Conservation (phyloP, 37 sponge, comb jelly and placozoan species). For the Spongilla lacustris region DNA sequence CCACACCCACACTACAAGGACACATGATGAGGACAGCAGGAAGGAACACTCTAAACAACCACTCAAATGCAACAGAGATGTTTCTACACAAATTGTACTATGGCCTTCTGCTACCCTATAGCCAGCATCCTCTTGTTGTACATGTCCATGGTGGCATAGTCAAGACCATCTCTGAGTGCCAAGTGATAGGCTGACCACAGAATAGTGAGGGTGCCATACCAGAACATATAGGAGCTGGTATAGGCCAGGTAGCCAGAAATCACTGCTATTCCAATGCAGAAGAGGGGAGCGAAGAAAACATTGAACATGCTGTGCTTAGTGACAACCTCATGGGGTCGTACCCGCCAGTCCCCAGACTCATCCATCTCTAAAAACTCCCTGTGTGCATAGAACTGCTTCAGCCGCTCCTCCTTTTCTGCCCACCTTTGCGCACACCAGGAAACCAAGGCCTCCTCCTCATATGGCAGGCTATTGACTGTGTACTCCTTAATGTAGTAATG, state of each 20-base stretch:
- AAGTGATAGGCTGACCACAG: neutral
- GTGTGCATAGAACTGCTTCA: conserved; percentile 67
- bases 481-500: conserved; percentile 69
- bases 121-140: neutral
- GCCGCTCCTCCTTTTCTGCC: conserved; percentile 79
- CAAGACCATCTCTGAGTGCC: neutral
- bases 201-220: neutral
- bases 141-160: neutral
- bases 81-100: neutral
- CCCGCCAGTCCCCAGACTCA: neutral
- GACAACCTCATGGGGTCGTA: neutral
- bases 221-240: neutral
- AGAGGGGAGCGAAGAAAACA: neutral
- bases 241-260: neutral
- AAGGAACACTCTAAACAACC: no score
- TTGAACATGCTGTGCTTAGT: neutral
- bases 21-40: no score
- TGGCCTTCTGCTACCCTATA: neutral
- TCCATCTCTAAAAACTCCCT: conserved; percentile 34
- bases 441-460: conserved; percentile 54
- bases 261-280: neutral
- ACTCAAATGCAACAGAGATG: no score
- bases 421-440: conserved; percentile 65
- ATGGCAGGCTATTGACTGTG: conserved; percentile 45
- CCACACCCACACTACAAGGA: no score